Conservation (phyloP, 2,113 vertebrate species). For the Bujurquina vittata region DNA sequence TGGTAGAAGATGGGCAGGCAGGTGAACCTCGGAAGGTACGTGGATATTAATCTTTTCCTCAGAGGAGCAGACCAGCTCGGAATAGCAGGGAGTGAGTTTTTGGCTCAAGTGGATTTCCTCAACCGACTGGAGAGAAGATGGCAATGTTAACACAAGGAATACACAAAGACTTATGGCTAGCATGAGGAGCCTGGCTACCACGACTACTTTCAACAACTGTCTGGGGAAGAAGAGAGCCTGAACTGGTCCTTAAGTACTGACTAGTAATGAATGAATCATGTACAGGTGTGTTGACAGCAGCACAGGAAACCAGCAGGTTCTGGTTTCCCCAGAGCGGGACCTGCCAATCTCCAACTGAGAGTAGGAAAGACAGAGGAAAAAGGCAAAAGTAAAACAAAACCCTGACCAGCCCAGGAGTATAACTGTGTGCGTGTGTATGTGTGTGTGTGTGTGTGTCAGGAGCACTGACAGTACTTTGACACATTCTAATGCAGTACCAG, state of each 20-base stretch:
- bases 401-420: too few relatives aligned
- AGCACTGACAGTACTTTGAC: background rate
- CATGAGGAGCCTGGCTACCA: background rate
- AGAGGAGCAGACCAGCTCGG: too few relatives aligned
- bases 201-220: too few relatives aligned
- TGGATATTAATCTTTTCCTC: too few relatives aligned
- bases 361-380: too few relatives aligned
- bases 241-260: accelerated
- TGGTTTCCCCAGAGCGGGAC: background rate
- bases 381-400: too few relatives aligned
- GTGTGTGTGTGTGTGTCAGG: background rate
- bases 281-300: background rate
- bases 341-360: background rate
- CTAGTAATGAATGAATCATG: background rate
- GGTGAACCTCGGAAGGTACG: too few relatives aligned
- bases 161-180: background rate
- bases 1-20: too few relatives aligned
- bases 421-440: background rate
- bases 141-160: background rate
- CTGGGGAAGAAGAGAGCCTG: background rate
- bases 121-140: too few relatives aligned
- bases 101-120: too few relatives aligned
- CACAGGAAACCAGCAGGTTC: accelerated
- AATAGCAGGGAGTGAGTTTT: too few relatives aligned
- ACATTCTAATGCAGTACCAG: background rate